Conservation (phyloP, 1,140 invertebrate genomes). For the Triops longicaudatus region DNA sequence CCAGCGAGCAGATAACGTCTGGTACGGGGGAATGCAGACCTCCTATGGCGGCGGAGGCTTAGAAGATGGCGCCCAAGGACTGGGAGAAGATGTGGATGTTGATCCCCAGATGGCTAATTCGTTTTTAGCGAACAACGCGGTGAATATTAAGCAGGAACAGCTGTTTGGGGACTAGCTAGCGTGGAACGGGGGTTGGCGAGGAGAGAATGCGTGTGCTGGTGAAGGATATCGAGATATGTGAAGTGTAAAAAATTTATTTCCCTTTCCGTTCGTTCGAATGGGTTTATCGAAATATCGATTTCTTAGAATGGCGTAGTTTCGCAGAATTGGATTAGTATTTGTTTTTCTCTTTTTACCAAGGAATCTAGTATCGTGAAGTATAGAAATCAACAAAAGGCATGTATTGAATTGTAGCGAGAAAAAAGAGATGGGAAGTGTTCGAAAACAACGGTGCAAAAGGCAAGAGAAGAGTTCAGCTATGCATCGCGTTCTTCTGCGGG, state of each 20-base stretch:
- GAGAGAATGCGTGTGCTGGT: background rate
- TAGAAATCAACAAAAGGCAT: too few species aligned
- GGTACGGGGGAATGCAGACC: constrained; percentile 20
- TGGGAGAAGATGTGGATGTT: constrained; percentile 22
- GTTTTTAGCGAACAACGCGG: constrained; percentile 16
- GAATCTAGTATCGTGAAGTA: too few species aligned
- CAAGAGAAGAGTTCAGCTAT: background rate
- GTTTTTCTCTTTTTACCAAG: too few species aligned
- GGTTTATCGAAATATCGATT: too few species aligned
- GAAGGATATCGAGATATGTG: background rate
- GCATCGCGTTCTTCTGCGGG: background rate
- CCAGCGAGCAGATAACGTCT: background rate
- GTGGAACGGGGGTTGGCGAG: constrained; percentile 1
- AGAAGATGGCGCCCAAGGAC: constrained; percentile 7
- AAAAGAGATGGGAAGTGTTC: background rate
- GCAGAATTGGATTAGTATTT: too few species aligned
- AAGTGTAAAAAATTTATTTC: background rate
- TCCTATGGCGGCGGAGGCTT: background rate
- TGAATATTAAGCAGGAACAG: constrained; percentile 27
- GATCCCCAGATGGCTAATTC: constrained; percentile 19
- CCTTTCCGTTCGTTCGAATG: background rate
- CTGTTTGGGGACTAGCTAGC: constrained; percentile 25
- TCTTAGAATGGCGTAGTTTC: too few species aligned
- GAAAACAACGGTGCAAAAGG: background rate
- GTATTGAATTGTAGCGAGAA: background rate